A percentile compares a stretch with the other conserved stretches of the same genome.
Conservation (phyloP, 1,140 invertebrate species). For the Harlomillsia oculata region DNA sequence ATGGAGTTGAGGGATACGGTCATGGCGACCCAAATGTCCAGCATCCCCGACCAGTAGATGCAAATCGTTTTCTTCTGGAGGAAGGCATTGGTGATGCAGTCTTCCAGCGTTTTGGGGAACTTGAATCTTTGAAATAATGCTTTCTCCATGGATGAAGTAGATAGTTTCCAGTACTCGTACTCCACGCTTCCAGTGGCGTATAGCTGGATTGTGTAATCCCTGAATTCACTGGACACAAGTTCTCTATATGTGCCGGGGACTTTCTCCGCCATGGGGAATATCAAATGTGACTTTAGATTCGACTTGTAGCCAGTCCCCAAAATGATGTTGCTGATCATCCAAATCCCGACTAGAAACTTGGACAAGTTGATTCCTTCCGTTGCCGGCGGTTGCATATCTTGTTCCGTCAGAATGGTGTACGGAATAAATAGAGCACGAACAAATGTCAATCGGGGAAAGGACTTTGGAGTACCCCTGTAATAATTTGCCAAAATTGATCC, state of each 20-base stretch:
- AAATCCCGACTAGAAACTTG: neutral
- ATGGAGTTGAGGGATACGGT: neutral
- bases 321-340: neutral
- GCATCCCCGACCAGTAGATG: neutral
- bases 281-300: neutral
- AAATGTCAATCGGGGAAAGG: neutral
- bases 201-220: conserved; percentile 1
- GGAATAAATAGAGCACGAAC: neutral
- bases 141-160: neutral
- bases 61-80: neutral
- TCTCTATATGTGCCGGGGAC: neutral
- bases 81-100: neutral
- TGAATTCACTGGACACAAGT: neutral
- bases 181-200: neutral
- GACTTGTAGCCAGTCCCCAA: conserved; percentile 5
- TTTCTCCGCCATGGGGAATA: neutral
- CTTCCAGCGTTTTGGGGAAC: neutral
- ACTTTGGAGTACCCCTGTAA: neutral
- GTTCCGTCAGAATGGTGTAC: neutral
- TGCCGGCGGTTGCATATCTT: neutral
- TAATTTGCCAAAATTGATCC: neutral
- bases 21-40: neutral
- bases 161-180: neutral
- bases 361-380: neutral
- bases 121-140: neutral